Percentiles rank a stretch among this genome's conserved stretches.
These are phyloP conservation scores for Drosophila tsacasi DNA, from an alignment of 1,140 invertebrate genomes.

Conservation along the genomic window DNA sequence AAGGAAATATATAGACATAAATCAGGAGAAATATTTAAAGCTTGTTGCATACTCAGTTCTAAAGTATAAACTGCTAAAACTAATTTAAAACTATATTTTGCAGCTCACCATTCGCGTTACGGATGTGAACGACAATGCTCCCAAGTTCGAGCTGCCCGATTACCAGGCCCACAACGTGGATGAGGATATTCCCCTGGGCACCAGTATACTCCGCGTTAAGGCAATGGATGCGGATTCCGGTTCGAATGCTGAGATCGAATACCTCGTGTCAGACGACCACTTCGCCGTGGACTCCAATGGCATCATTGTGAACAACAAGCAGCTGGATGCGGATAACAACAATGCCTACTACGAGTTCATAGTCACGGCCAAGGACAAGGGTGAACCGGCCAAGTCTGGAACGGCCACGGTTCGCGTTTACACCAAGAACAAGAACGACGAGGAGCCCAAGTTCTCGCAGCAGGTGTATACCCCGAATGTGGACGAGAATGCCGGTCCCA, in stretches of 20 bases:
- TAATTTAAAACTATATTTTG: background rate
- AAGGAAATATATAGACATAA: background rate
- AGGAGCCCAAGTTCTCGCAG: slow-evolving; percentile 97
- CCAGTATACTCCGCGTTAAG: slow-evolving; percentile 95
- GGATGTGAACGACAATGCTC: slow-evolving; percentile 98
- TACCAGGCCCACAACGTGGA: slow-evolving; percentile 98
- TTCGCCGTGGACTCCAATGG: slow-evolving; percentile 96
- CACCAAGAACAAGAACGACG: slow-evolving; percentile 98
- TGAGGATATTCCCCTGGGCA: slow-evolving; percentile 96
- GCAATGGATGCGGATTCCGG: slow-evolving; percentile 97
- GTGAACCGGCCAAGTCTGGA: slow-evolving; percentile 95
- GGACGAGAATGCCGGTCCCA: slow-evolving; percentile 97
- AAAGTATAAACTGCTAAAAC: background rate
- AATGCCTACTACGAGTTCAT: slow-evolving; percentile 98
- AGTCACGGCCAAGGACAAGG: slow-evolving; percentile 96
- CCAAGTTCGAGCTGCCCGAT: slow-evolving; percentile 97
- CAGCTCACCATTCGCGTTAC: slow-evolving; percentile 95
- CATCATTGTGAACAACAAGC: slow-evolving; percentile 96
- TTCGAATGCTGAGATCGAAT: slow-evolving; percentile 96
- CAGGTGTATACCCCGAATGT: slow-evolving; percentile 98
- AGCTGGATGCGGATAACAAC: slow-evolving; percentile 97
- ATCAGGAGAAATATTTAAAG: background rate
- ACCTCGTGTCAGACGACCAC: slow-evolving; percentile 95
- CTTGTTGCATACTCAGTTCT: background rate
- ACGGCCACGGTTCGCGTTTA: slow-evolving; percentile 96